Evolutionary conservation across 1,140 invertebrate genomes (phyloP).

Genomic region (Lutraria rhynchaena): DNA sequence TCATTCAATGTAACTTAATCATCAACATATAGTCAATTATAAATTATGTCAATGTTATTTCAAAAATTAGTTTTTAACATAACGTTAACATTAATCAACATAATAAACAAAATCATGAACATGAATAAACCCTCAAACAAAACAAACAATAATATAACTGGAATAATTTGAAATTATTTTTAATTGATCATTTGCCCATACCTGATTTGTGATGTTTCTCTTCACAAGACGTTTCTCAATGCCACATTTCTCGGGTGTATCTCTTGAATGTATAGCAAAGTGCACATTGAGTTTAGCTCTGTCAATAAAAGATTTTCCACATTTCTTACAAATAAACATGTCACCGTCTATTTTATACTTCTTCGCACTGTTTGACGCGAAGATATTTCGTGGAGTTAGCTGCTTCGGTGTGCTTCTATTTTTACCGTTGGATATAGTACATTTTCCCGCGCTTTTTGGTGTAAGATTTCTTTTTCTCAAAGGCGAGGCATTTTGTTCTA

Average conservation of each 20-base stretch:
- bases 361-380: background rate
- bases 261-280: slow-evolving; percentile 10
- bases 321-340: slow-evolving; percentile 32
- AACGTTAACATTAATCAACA: too few species aligned
- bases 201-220: background rate
- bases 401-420: background rate
- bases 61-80: too few species aligned
- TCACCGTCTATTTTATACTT: background rate
- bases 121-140: too few species aligned
- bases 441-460: background rate
- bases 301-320: slow-evolving; percentile 46
- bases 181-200: too few species aligned
- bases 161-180: too few species aligned
- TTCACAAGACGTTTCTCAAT: slow-evolving; percentile 4
- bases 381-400: background rate
- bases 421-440: background rate
- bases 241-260: slow-evolving; percentile 45
- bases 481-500: background rate
- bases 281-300: slow-evolving; percentile 37
- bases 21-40: too few species aligned
- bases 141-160: too few species aligned
- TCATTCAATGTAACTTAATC: too few species aligned
- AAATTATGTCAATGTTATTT: too few species aligned
- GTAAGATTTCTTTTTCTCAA: background rate
- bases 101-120: too few species aligned